Evolutionary conservation across 2,797 vertebrate species (phyloP).

Genomic region (Pseudopleuronectes americanus): DNA sequence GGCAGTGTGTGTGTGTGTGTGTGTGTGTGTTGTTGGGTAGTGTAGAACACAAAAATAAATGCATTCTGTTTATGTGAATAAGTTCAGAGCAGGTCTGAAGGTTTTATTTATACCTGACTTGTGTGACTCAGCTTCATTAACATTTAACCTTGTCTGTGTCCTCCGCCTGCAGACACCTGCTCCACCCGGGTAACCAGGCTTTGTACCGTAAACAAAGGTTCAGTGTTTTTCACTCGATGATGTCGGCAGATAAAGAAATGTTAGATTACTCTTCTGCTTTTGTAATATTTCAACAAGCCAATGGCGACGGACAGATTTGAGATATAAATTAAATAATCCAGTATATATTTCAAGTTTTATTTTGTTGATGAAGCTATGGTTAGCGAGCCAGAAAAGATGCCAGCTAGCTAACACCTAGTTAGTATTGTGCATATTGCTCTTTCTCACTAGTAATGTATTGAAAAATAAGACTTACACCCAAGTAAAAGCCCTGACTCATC

Average conservation of each 20-base stretch:
- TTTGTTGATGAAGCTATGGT: no score
- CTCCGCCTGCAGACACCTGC: constrained; percentile 32
- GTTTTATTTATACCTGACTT: constrained; percentile 23
- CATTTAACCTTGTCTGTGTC: constrained; percentile 71
- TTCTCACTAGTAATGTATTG: no score
- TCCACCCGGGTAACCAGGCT: constrained; percentile 14
- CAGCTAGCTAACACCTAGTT: no score
- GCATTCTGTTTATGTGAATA: not conserved
- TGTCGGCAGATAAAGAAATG: constrained; percentile 2
- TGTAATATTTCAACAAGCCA: no score
- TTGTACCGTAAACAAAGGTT: constrained; percentile 37
- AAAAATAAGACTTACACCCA: no score
- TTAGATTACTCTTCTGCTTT: not conserved
- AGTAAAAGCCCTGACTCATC: no score
- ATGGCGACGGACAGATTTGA: no score
- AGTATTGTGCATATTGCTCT: no score
- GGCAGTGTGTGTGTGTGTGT: not conserved
- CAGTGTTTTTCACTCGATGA: constrained; percentile 28
- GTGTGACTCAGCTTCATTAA: constrained; percentile 46
- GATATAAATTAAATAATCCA: no score
- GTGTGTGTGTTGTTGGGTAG: not conserved
- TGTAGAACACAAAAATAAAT: not conserved
- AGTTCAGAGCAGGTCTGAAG: not conserved
- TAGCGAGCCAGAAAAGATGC: no score
- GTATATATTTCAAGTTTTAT: no score